Evolutionary conservation across 2,113 vertebrate species (phyloP).

Genomic region (Atrichornis clamosus): DNA sequence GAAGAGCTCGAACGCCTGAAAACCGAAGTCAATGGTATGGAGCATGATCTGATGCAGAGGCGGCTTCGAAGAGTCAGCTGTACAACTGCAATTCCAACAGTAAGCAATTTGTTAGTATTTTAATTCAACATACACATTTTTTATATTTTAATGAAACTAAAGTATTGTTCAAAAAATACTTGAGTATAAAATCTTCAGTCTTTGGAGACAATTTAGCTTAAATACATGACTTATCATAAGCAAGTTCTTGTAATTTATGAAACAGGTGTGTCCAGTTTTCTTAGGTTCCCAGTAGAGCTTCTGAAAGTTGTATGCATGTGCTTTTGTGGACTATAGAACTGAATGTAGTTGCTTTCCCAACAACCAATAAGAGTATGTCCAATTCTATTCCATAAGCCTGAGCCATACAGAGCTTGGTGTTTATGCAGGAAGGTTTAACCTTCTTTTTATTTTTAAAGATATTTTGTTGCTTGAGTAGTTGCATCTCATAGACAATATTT

Average conservation of each 20-base stretch:
- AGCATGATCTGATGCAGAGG: constrained; percentile 95
- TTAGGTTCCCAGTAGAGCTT: neutral
- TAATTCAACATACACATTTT: neutral
- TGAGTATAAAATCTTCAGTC: neutral
- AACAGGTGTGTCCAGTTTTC: neutral
- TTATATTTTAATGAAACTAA: neutral
- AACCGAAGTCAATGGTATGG: constrained; percentile 94
- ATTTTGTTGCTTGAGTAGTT: neutral
- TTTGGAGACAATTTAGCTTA: neutral
- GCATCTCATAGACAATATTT: neutral
- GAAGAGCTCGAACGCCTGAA: constrained; percentile 93
- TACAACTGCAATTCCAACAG: constrained; percentile 88
- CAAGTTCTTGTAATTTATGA: neutral
- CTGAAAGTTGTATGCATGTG: neutral
- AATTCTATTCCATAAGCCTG: neutral
- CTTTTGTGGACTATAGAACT: neutral
- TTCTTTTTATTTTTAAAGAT: neutral
- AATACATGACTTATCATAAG: neutral
- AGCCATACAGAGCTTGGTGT: neutral
- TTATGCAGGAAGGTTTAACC: neutral
- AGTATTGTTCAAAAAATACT: neutral
- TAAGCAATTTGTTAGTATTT: constrained; percentile 73
- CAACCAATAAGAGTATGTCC: neutral
- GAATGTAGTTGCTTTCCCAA: neutral
- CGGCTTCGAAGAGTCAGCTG: constrained; percentile 93